Evolutionary conservation across 2,113 vertebrate genomes (phyloP).

Genomic region (Pterocles burchelli): DNA sequence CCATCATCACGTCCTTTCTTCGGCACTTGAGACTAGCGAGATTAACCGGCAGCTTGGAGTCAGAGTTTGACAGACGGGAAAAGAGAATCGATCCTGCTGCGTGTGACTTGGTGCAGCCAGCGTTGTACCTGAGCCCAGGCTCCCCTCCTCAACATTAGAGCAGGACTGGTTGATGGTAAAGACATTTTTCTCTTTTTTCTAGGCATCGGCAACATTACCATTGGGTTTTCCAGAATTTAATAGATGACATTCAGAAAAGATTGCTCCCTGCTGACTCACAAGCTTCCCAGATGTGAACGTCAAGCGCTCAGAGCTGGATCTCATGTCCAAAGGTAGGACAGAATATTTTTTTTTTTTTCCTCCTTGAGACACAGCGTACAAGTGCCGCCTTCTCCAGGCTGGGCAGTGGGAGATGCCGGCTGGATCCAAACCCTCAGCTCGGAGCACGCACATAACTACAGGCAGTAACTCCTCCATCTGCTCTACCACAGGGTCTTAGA

Average conservation of each 20-base stretch:
- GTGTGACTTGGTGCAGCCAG: background rate
- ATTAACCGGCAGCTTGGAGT: background rate
- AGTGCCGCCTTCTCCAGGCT: background rate
- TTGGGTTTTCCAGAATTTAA: background rate
- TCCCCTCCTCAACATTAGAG: no score
- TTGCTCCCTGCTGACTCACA: accelerated
- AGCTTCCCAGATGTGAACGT: background rate
- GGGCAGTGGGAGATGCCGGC: background rate
- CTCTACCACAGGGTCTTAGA: background rate
- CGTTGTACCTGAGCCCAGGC: background rate
- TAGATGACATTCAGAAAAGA: no score
- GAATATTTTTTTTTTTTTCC: background rate
- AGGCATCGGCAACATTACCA: accelerated
- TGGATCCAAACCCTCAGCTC: background rate
- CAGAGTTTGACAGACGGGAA: background rate
- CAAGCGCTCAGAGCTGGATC: background rate
- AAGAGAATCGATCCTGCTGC: background rate
- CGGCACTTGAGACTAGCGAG: background rate
- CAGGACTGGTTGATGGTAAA: background rate
- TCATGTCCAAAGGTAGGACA: background rate
- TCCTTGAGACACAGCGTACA: background rate
- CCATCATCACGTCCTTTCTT: background rate
- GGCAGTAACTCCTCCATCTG: background rate
- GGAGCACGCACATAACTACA: accelerated
- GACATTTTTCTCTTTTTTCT: background rate